These are phyloP conservation scores for Astropecten irregularis DNA, from an alignment of 53 echinoderm and acorn worm genomes.

Conservation along the genomic window DNA sequence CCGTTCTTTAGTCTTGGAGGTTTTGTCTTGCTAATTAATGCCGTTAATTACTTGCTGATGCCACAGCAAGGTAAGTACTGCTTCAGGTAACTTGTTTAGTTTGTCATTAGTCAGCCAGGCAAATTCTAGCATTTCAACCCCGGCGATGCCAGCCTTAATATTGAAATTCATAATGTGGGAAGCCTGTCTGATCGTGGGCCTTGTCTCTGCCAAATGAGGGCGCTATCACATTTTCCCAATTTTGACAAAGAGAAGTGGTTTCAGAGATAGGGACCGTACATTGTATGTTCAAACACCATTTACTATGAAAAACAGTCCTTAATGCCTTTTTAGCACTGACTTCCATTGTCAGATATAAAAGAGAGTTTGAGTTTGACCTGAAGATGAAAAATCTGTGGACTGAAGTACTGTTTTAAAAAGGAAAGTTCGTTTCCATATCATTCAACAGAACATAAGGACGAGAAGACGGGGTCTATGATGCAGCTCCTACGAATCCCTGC, in stretches of 20 bases:
- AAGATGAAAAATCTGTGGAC: background rate
- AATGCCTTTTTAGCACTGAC: background rate
- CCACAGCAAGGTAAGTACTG: slow-evolving; percentile 52
- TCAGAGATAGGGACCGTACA: too few relatives aligned
- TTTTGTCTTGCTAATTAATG: slow-evolving; percentile 19
- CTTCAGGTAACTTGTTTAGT: too few relatives aligned
- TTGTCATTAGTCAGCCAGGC: too few relatives aligned
- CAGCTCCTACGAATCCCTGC: background rate
- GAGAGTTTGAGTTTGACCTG: background rate
- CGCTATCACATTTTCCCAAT: too few relatives aligned
- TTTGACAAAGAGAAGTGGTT: too few relatives aligned
- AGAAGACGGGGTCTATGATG: background rate
- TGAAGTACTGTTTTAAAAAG: background rate
- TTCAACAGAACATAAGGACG: background rate
- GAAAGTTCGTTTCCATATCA: background rate
- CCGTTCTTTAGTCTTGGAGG: slow-evolving; percentile 73
- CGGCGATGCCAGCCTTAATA: too few relatives aligned
- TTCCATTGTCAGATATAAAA: background rate
- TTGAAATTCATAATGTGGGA: too few relatives aligned
- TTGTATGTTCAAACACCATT: too few relatives aligned
- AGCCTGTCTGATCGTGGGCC: too few relatives aligned
- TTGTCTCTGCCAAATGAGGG: too few relatives aligned
- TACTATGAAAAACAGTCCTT: background rate
- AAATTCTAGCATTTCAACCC: too few relatives aligned
- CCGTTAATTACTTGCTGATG: slow-evolving; percentile 59